Conservation (phyloP, 2,113 vertebrate genomes). For the Varanus salvator region DNA sequence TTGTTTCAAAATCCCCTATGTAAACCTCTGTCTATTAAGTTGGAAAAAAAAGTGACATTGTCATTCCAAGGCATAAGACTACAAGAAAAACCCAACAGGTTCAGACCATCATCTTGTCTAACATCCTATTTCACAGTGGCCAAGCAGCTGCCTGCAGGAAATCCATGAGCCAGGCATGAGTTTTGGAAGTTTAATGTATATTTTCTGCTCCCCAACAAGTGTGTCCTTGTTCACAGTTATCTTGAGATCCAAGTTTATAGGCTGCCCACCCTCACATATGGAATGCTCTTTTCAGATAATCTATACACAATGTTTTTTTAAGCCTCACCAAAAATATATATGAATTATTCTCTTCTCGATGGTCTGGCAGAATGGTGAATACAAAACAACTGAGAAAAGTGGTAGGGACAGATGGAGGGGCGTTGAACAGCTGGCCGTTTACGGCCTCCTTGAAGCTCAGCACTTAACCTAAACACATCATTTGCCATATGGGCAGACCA, state of each 20-base stretch:
- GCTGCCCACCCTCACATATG: background rate
- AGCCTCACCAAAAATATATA: too few species aligned
- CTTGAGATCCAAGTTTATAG: background rate
- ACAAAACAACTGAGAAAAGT: background rate
- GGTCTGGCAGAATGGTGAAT: background rate
- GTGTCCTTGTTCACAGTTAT: background rate
- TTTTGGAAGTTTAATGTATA: background rate
- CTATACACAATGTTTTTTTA: background rate
- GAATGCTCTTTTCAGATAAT: background rate
- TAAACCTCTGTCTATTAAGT: background rate
- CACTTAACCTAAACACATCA: background rate
- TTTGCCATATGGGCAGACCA: background rate
- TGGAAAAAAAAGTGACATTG: background rate
- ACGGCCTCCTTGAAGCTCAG: background rate
- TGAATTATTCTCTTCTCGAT: too few species aligned
- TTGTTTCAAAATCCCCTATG: background rate
- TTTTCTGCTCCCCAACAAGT: background rate
- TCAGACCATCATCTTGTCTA: background rate
- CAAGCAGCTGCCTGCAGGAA: too few species aligned
- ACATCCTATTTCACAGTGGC: background rate
- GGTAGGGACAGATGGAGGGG: background rate
- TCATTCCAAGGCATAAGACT: background rate
- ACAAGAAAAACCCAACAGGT: background rate
- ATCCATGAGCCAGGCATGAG: background rate
- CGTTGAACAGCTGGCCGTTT: background rate